phyloP scores from a whole-genome alignment of 2,797 vertebrate genomes.

The Hylomyscus alleni region DNA sequence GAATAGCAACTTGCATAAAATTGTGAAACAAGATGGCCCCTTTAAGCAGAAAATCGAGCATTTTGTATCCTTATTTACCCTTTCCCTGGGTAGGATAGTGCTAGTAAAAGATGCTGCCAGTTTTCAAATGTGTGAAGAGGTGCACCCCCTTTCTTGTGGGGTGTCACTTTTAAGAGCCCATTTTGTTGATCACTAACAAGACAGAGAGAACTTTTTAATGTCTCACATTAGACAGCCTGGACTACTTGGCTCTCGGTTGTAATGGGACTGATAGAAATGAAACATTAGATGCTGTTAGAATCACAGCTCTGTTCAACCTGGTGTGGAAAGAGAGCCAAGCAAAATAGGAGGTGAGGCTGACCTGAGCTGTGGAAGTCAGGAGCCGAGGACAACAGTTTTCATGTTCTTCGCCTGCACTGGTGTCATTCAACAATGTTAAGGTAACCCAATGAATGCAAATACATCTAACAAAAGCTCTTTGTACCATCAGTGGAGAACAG shows the following conservation, averaged over 20 bases:
- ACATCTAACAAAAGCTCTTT: neutral
- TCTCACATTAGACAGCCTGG: conserved; percentile 65
- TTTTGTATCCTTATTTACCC: conserved; percentile 84
- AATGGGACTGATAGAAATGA: conserved; percentile 62
- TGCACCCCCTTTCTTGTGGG: conserved; percentile 82
- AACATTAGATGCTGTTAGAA: conserved; percentile 65
- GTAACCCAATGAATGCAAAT: neutral
- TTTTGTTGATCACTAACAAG: conserved; percentile 80
- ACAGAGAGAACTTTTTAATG: conserved; percentile 67
- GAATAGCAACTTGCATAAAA: conserved; percentile 87
- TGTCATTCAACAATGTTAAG: neutral
- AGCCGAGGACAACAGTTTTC: neutral
- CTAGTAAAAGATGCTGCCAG: conserved; percentile 82
- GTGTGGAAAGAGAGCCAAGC: neutral
- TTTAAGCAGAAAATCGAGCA: conserved; percentile 86
- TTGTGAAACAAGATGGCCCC: conserved; percentile 85
- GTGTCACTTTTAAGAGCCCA: conserved; percentile 82
- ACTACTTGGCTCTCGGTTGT: conserved; percentile 57
- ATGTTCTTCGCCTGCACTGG: neutral
- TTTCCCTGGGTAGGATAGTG: conserved; percentile 81
- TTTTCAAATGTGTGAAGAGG: conserved; percentile 80
- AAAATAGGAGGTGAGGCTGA: neutral
- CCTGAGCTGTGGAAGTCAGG: neutral
- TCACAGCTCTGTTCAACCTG: neutral
- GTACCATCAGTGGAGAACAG: conserved; percentile 14